Conservation (phyloP, 2,888 invertebrate genomes). For the Acanthoscelides obtectus region DNA sequence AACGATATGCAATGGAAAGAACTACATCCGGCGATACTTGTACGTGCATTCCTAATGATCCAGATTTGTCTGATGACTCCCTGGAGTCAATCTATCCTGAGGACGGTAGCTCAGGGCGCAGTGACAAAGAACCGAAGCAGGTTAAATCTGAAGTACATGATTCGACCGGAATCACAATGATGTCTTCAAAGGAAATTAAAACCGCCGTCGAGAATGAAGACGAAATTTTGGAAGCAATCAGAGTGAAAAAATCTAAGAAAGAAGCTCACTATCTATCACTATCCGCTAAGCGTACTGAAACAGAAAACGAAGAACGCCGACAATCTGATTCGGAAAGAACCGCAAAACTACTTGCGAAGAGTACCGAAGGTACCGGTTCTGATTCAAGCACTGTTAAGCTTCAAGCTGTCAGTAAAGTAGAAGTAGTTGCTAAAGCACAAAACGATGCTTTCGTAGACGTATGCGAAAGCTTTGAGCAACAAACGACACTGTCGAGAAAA, state of each 20-base stretch:
- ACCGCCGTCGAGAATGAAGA: not conserved
- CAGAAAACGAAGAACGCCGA: not conserved
- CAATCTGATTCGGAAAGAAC: not conserved
- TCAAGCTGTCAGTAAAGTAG: not conserved
- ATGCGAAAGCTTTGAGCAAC: constrained; percentile 4
- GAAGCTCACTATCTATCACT: not conserved
- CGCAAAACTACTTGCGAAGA: not conserved
- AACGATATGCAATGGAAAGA: not conserved
- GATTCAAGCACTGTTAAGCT: not conserved
- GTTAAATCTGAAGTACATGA: no score
- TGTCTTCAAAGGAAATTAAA: not conserved
- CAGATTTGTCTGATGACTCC: not conserved
- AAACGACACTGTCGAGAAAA: constrained; percentile 1
- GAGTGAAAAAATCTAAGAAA: not conserved
- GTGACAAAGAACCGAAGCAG: not conserved
- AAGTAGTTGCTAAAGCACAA: not conserved
- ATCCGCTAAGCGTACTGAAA: not conserved
- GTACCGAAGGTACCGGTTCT: not conserved
- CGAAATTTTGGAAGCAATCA: not conserved
- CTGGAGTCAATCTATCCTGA: not conserved
- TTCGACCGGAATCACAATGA: not conserved
- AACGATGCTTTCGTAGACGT: not conserved
- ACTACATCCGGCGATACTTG: not conserved
- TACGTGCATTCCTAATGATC: not conserved
- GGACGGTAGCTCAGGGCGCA: not conserved